phyloP scores from a whole-genome alignment of 1,140 invertebrate genomes.

The Callitettix versicolor region DNA sequence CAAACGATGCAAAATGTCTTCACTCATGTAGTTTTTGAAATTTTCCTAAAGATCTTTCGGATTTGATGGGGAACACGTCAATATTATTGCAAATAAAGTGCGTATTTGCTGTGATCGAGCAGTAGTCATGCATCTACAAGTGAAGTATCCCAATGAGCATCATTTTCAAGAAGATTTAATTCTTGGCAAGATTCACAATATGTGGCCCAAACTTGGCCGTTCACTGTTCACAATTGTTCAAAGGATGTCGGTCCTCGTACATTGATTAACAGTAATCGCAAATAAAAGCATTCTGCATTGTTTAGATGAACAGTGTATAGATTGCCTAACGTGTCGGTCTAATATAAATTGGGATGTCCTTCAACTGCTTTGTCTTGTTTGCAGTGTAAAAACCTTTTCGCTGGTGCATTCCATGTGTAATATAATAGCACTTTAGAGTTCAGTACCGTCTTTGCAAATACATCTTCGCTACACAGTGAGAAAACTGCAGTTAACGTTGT shows the following conservation, averaged over 20 bases:
- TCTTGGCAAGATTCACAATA: constrained; percentile 32
- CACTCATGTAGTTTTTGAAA: constrained; percentile 28
- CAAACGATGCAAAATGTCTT: constrained; percentile 26
- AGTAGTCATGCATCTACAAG: constrained; percentile 27
- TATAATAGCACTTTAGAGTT: constrained; percentile 28
- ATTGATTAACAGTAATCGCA: constrained; percentile 35
- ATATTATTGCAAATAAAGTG: constrained; percentile 34
- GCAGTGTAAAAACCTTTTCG: constrained; percentile 16
- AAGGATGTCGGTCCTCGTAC: constrained; percentile 37
- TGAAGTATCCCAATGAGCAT: constrained; percentile 28
- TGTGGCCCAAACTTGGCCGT: constrained; percentile 31
- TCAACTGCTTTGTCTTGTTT: constrained; percentile 22
- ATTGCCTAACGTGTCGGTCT: constrained; percentile 23
- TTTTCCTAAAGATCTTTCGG: constrained; percentile 29
- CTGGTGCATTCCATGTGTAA: constrained; percentile 27
- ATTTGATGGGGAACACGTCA: constrained; percentile 27
- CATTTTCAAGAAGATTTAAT: constrained; percentile 22
- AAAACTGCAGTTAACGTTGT: constrained; percentile 32
- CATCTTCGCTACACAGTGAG: constrained; percentile 17
- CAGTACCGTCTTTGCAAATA: constrained; percentile 28
- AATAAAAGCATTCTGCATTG: constrained; percentile 30
- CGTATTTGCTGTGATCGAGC: constrained; percentile 32
- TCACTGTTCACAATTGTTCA: constrained; percentile 31
- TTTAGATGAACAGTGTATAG: constrained; percentile 32
- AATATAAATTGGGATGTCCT: constrained; percentile 26